These are phyloP conservation scores for Blennius ocellaris DNA, from an alignment of 2,113 vertebrate genomes.

Conservation along the genomic window DNA sequence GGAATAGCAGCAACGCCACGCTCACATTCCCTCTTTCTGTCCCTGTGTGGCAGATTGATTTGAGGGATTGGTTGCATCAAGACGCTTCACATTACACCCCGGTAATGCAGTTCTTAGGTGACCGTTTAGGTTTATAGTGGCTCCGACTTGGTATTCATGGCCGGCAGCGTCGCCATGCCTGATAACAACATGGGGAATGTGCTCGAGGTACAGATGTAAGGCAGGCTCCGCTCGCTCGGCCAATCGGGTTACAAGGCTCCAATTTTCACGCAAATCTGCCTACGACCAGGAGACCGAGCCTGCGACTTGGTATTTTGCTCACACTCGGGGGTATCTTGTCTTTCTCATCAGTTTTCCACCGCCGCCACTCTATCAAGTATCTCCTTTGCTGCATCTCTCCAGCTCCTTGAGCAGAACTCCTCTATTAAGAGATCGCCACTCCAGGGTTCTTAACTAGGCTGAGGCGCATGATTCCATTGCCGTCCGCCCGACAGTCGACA, in stretches of 20 bases:
- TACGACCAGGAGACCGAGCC: slow-evolving; percentile 29
- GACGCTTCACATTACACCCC: slow-evolving; percentile 35
- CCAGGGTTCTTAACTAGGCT: slow-evolving; percentile 65
- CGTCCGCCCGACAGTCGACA: slow-evolving; percentile 47
- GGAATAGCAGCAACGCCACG: too few species aligned
- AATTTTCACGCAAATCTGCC: slow-evolving; percentile 51
- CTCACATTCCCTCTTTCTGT: background rate
- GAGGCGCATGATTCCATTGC: slow-evolving; percentile 66
- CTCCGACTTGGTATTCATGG: slow-evolving; percentile 63
- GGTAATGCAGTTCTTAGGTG: slow-evolving; percentile 55
- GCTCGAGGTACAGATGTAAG: slow-evolving; percentile 54
- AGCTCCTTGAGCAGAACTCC: slow-evolving; percentile 64
- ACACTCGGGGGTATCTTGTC: slow-evolving; percentile 56
- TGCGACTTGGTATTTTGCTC: slow-evolving; percentile 55
- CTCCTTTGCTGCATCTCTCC: slow-evolving; percentile 56
- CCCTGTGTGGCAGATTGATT: slow-evolving; percentile 54
- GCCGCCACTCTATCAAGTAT: slow-evolving; percentile 58
- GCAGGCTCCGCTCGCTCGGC: slow-evolving; percentile 24
- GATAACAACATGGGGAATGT: slow-evolving; percentile 54
- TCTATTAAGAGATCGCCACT: slow-evolving; percentile 68
- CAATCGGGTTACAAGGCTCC: slow-evolving; percentile 57
- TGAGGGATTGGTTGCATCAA: slow-evolving; percentile 27
- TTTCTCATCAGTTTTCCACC: slow-evolving; percentile 66
- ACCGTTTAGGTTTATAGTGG: slow-evolving; percentile 53
- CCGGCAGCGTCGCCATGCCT: slow-evolving; percentile 12